Percentiles rank a stretch among this genome's conserved stretches.
Conservation (phyloP, 2,888 invertebrate species). For the Ptilodon capucinus region DNA sequence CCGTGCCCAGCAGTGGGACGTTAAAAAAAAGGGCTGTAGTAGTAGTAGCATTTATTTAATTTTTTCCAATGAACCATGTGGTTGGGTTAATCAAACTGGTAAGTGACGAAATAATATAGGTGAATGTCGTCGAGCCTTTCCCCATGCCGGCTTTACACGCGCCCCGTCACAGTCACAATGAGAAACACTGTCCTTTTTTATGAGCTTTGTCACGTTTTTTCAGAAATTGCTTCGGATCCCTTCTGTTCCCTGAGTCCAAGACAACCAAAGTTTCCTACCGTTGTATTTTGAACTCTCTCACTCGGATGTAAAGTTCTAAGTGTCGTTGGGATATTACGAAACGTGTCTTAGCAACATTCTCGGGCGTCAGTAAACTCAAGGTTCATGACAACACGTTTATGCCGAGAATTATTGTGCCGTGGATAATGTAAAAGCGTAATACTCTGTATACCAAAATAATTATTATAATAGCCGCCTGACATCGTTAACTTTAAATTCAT, state of each 20-base stretch:
- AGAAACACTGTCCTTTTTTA: constrained; percentile 49
- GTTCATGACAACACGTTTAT: constrained; percentile 36
- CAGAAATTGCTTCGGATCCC: constrained; percentile 52
- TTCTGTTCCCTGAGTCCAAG: constrained; percentile 40
- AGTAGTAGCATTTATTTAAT: constrained; percentile 1
- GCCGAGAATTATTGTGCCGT: constrained; percentile 20
- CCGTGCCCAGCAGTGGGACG: no score
- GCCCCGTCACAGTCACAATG: constrained; percentile 21
- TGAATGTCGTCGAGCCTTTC: constrained; percentile 19
- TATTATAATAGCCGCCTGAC: constrained; percentile 1
- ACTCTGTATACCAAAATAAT: constrained; percentile 10
- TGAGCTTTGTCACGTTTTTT: constrained; percentile 62
- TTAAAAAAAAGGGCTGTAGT: no score
- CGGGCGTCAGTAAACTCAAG: constrained; percentile 30
- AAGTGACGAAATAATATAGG: constrained; percentile 14
- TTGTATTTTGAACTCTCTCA: constrained; percentile 38
- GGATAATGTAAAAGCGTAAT: constrained; percentile 24
- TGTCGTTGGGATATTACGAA: constrained; percentile 18
- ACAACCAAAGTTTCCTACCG: constrained; percentile 25
- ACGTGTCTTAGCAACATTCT: constrained; percentile 26
- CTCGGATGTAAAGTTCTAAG: constrained; percentile 22
- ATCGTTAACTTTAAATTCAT: background rate
- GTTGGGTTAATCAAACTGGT: constrained; percentile 6
- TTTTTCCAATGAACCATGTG: background rate
- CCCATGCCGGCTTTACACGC: constrained; percentile 23